Conservation (phyloP, 2,888 invertebrate genomes). For the Aproaerema taeniolella region DNA sequence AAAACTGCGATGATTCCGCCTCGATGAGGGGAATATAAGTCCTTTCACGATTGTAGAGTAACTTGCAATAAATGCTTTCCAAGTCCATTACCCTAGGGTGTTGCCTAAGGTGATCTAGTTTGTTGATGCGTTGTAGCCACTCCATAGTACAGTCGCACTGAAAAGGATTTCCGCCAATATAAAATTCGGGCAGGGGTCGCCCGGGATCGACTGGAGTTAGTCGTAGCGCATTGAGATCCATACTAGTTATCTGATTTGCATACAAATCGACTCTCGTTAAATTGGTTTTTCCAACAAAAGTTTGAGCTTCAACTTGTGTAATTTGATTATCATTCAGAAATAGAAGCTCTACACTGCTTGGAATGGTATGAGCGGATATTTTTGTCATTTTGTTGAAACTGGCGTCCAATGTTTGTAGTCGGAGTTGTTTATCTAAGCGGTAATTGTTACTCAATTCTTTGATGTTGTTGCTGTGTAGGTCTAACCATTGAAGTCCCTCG, state of each 20-base stretch:
- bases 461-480: constrained; percentile 92
- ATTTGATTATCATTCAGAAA: constrained; percentile 94
- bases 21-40: constrained; percentile 91
- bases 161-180: constrained; percentile 95
- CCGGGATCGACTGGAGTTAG: constrained; percentile 88
- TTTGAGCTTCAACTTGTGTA: constrained; percentile 89
- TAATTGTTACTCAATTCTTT: constrained; percentile 86
- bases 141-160: constrained; percentile 97
- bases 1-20: constrained; percentile 92
- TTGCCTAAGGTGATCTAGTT: constrained; percentile 87
- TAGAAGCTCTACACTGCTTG: constrained; percentile 89
- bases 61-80: constrained; percentile 92
- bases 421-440: constrained; percentile 82
- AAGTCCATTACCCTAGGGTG: constrained; percentile 95
- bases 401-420: constrained; percentile 90
- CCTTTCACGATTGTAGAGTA: constrained; percentile 89
- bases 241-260: constrained; percentile 92
- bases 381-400: constrained; percentile 92
- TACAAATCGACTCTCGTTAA: constrained; percentile 94
- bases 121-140: constrained; percentile 95
- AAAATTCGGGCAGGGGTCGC: constrained; percentile 90
- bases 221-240: constrained; percentile 92
- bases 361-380: constrained; percentile 86
- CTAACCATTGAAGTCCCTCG: constrained; percentile 89
- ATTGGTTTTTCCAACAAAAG: constrained; percentile 92